These are phyloP conservation scores for Orchesellides sinensis DNA, from an alignment of 2,888 invertebrate species.

Conservation along the genomic window DNA sequence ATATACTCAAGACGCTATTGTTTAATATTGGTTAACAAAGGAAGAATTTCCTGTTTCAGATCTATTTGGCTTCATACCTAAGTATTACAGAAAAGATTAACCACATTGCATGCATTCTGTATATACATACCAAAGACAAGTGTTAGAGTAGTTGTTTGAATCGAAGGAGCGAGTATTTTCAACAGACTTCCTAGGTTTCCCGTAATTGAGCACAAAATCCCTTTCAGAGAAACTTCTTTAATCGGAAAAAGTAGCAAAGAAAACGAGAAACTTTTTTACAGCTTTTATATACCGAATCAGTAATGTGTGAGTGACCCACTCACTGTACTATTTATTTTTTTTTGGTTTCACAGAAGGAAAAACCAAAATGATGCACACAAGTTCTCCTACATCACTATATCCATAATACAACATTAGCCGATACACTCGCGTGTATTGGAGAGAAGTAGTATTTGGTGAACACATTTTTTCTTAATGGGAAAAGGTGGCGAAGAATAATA, in stretches of 20 bases:
- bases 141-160: neutral
- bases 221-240: conserved; percentile 62
- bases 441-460: conserved; percentile 52
- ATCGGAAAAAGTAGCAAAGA: conserved; percentile 62
- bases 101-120: no score
- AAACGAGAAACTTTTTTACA: conserved; percentile 61
- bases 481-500: conserved; percentile 64
- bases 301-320: conserved; percentile 67
- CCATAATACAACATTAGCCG: conserved; percentile 55
- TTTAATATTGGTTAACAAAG: no score
- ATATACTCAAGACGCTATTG: no score
- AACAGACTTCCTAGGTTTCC: conserved; percentile 62
- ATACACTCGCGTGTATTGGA: conserved; percentile 56
- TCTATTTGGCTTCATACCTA: no score
- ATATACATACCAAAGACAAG: no score
- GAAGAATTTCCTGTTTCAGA: no score
- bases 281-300: conserved; percentile 46
- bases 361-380: neutral
- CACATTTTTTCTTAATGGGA: conserved; percentile 63
- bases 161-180: conserved; percentile 45
- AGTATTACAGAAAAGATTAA: no score
- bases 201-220: conserved; percentile 65
- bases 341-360: neutral
- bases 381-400: no score
- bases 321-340: no score